Evolutionary conservation across 2,888 invertebrate species (phyloP), one percentile per base, ranked within the genome.

Genomic region (Xestia ashworthii): DNA sequence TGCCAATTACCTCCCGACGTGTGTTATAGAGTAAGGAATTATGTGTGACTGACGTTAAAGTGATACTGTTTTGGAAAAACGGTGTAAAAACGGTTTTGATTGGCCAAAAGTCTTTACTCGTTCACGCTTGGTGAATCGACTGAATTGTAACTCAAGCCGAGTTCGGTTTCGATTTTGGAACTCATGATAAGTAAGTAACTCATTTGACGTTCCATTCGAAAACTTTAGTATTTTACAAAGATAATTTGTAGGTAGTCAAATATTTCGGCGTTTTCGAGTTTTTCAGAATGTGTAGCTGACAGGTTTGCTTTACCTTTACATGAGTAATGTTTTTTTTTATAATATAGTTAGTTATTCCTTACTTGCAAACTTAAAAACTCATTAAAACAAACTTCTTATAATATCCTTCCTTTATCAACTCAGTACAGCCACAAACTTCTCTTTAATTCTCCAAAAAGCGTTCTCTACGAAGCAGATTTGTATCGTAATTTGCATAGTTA

Each of bases 401-500:
- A 81, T 80, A 71, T 44, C 55, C 80, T 79, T 81, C 60, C 79
- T 85, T 86, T 90, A 90, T 88, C 81, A 82, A 78, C 74, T 69
- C 79, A n/a, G 55, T 77, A 70, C 78, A 76, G 84, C 55, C 71
- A 50, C 74, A 65, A 84, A 81, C 67, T 81, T 77, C 78, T 77
- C 62, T 81, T 80, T 77, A 83, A 83, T 79, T 84, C 76, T 80
- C 83, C 83, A 85, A 89, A 89, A 89, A 89, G 89, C 90, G 88
- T 87, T 89, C 89, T 87, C 76, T 16, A 89, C 86, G 87, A 88
- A 87, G 86, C 88, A 89, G 91, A 93, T 93, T 93, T 93, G 92
- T 93, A 92, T 92, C 88, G 89, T 90, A 92, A 93, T 94, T 94
- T 94, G 92, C 94, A 93, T 94, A 93, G 91, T 92, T 91, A 90